Evolutionary conservation across 1,140 invertebrate genomes (phyloP).

Genomic region (Acyrthosiphon pisum): DNA sequence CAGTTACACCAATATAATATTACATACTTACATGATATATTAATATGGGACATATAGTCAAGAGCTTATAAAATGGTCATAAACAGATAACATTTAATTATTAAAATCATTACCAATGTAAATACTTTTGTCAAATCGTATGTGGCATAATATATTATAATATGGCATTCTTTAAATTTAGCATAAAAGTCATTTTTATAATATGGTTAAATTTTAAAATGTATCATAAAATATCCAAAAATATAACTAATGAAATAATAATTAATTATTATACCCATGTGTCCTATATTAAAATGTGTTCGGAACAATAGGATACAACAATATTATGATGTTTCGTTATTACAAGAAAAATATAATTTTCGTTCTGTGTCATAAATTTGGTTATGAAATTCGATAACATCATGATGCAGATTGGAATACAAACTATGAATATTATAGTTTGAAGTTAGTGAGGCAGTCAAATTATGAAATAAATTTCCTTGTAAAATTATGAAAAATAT

Average conservation of each 20-base stretch:
- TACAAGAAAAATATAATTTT: not conserved
- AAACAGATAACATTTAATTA: not conserved
- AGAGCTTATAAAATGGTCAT: not conserved
- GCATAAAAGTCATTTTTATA: not conserved
- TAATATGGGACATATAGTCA: not conserved
- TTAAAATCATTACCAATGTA: not conserved
- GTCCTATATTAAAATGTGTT: not conserved
- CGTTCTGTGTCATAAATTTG: not conserved
- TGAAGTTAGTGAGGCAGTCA: not conserved
- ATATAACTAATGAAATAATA: not conserved
- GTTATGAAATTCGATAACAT: not conserved
- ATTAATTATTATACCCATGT: not conserved
- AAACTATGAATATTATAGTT: not conserved
- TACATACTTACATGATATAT: not conserved
- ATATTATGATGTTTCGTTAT: not conserved
- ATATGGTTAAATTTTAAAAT: not conserved
- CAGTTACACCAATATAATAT: not conserved
- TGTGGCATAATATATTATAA: too few species aligned
- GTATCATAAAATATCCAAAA: not conserved
- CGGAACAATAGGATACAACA: not conserved
- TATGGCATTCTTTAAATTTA: not conserved
- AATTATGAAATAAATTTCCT: not conserved
- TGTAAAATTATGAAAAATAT: not conserved
- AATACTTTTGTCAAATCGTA: not conserved
- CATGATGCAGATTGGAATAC: not conserved